Evolutionary conservation across 37 sponge, comb jelly and placozoan genomes (phyloP).

Genomic region (Spongilla lacustris): DNA sequence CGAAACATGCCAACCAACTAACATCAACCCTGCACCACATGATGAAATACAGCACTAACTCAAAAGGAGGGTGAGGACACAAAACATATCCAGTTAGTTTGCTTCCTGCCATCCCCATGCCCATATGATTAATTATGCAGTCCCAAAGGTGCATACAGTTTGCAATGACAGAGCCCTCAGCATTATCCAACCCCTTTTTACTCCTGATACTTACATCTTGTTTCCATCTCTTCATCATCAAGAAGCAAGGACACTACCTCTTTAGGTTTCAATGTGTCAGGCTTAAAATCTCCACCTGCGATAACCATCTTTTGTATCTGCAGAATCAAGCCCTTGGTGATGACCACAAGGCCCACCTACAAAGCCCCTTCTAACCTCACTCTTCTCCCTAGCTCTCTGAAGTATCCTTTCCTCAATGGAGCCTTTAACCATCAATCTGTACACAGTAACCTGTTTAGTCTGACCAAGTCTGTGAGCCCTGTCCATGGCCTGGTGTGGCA

Average conservation of each 20-base stretch:
- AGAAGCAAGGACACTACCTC: conserved; percentile 94
- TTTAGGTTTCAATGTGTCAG: conserved; percentile 89
- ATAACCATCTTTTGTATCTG: conserved; percentile 98
- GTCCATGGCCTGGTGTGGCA: conserved; percentile 85
- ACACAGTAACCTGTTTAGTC: conserved; percentile 96
- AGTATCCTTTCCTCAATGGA: conserved; percentile 94
- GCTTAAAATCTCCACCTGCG: conserved; percentile 90
- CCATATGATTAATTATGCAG: too few species aligned
- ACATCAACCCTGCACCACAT: too few species aligned
- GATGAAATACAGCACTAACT: too few species aligned
- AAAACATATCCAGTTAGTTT: too few species aligned
- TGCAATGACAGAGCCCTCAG: too few species aligned
- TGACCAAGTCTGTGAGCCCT: conserved; percentile 96
- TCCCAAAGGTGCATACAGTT: too few species aligned
- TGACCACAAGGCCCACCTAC: background rate
- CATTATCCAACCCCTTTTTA: too few species aligned
- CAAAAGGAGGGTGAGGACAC: too few species aligned
- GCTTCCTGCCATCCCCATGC: too few species aligned
- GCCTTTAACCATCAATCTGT: conserved; percentile 92
- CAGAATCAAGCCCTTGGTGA: background rate
- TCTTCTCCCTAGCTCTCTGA: conserved; percentile 95
- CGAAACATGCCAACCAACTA: background rate
- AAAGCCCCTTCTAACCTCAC: conserved; percentile 63
- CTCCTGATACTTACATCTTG: conserved; percentile 88
- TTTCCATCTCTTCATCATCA: conserved; percentile 94